Conservation (phyloP, 2,888 invertebrate genomes). For the Agonum fuliginosum region DNA sequence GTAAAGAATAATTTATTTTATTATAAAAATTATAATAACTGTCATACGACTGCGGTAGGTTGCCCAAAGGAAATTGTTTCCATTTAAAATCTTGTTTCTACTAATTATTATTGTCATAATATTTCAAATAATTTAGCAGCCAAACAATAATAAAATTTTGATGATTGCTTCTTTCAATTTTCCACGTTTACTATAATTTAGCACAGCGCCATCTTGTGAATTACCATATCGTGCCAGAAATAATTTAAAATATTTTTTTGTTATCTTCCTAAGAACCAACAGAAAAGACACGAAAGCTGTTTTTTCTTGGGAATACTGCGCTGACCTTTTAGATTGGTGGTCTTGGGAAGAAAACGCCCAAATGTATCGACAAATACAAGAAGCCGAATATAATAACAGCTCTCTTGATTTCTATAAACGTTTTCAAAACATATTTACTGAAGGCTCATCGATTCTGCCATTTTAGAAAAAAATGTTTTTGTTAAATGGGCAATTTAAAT, state of each 20-base stretch:
- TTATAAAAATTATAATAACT: constrained; percentile 8
- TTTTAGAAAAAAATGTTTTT: constrained; percentile 9
- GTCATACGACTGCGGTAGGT: constrained; percentile 28
- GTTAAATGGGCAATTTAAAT: constrained; percentile 30
- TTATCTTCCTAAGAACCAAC: constrained; percentile 17
- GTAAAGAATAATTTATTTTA: constrained; percentile 23
- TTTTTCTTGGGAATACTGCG: constrained; percentile 22
- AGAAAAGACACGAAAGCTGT: constrained; percentile 40
- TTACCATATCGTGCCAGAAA: constrained; percentile 49
- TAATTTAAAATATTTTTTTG: constrained; percentile 27
- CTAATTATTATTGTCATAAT: no score
- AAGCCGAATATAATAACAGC: constrained; percentile 42
- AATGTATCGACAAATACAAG: constrained; percentile 43
- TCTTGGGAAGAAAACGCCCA: constrained; percentile 40
- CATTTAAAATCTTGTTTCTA: neutral
- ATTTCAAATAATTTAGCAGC: no score
- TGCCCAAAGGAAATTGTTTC: neutral
- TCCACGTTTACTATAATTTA: no score
- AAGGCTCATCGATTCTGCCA: constrained; percentile 34
- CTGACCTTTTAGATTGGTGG: constrained; percentile 49
- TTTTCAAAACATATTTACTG: constrained; percentile 36
- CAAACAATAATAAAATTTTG: no score
- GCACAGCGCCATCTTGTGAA: constrained; percentile 46
- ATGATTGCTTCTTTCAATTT: no score
- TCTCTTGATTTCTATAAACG: constrained; percentile 32